These are phyloP conservation scores for Synanthedon andrenaeformis DNA, from an alignment of 2,888 invertebrate genomes.

Conservation along the genomic window DNA sequence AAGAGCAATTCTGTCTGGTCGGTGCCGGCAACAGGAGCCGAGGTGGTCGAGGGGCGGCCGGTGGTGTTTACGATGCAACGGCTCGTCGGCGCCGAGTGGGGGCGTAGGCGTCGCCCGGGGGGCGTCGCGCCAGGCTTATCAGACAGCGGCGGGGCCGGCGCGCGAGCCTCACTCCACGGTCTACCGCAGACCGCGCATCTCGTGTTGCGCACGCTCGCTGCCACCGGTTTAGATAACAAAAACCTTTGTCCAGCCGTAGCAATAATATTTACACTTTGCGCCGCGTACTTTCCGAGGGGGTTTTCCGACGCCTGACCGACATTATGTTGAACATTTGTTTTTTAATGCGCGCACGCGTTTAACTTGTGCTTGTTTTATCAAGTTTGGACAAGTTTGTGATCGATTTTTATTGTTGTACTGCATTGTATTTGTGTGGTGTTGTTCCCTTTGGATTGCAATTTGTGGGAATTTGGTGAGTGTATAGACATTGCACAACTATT, in stretches of 20 bases:
- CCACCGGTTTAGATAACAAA: slow-evolving; percentile 64
- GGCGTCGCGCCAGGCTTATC: slow-evolving; percentile 70
- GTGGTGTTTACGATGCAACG: slow-evolving; percentile 59
- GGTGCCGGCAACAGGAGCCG: slow-evolving; percentile 16
- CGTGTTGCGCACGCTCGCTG: slow-evolving; percentile 49
- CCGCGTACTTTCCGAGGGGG: slow-evolving; percentile 59
- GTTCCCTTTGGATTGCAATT: slow-evolving; percentile 55
- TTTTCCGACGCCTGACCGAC: slow-evolving; percentile 57
- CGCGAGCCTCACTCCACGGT: slow-evolving; percentile 65
- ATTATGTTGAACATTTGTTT: slow-evolving; percentile 57
- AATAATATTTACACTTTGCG: slow-evolving; percentile 60
- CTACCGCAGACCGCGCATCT: slow-evolving; percentile 57
- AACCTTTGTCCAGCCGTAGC: slow-evolving; percentile 67
- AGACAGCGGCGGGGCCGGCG: slow-evolving; percentile 66
- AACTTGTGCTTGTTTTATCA: slow-evolving; percentile 37
- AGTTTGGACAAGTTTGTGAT: slow-evolving; percentile 54
- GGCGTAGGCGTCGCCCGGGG: slow-evolving; percentile 69
- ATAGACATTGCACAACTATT: slow-evolving; percentile 2
- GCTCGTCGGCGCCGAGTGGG: slow-evolving; percentile 58
- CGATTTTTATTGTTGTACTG: slow-evolving; percentile 28
- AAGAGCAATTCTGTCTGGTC: slow-evolving; percentile 54
- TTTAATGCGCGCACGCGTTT: slow-evolving; percentile 56
- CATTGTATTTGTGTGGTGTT: slow-evolving; percentile 27
- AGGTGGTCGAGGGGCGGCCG: slow-evolving; percentile 23
- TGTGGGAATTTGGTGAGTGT: slow-evolving; percentile 44